Conservation (phyloP, 2,113 vertebrate genomes). For the Podiceps cristatus region DNA sequence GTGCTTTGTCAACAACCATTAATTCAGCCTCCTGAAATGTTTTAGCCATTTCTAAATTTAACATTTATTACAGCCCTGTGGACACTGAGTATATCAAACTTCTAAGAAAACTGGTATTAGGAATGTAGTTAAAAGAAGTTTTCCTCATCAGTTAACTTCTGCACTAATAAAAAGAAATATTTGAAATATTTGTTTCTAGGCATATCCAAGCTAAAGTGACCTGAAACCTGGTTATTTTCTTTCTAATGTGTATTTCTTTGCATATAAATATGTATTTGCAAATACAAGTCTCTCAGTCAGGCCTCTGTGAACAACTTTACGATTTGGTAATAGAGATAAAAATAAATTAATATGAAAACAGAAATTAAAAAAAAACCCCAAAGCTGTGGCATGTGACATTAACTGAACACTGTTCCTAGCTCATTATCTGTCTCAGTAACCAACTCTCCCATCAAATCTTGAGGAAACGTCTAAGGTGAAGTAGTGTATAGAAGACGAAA, state of each 20-base stretch:
- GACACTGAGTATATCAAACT: neutral
- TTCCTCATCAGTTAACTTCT: neutral
- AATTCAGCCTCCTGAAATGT: neutral
- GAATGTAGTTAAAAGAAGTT: neutral
- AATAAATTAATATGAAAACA: neutral
- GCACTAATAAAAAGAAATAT: neutral
- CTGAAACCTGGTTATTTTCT: neutral
- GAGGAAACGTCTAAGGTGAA: neutral
- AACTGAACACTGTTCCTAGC: neutral
- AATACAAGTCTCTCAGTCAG: neutral
- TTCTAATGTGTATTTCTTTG: neutral
- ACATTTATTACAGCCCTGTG: neutral
- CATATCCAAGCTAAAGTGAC: neutral
- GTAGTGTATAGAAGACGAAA: neutral
- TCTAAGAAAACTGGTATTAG: neutral
- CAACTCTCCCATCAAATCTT: neutral
- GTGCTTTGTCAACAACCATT: constrained; percentile 2
- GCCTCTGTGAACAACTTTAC: neutral
- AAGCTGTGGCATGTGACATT: neutral
- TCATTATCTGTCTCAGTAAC: neutral
- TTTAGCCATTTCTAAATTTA: neutral
- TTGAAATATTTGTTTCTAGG: neutral
- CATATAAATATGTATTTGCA: neutral
- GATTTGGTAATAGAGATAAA: neutral
- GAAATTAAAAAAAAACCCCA: neutral